These are phyloP conservation scores for Himalopsyche phryganea DNA, from an alignment of 1,140 invertebrate genomes.

Conservation along the genomic window DNA sequence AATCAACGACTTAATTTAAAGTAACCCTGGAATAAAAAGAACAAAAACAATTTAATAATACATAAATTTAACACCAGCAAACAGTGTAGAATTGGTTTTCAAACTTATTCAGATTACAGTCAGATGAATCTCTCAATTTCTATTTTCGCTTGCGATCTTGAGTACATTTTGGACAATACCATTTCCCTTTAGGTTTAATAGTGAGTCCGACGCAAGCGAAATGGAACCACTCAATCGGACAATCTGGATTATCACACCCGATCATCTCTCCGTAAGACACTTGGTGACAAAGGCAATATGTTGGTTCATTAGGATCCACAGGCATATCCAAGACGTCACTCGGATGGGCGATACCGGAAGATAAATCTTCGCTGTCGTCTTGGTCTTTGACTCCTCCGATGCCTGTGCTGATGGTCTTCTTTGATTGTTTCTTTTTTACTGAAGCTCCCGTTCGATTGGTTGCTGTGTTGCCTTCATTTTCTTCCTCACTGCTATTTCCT, in stretches of 20 bases:
- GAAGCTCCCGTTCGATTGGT: conserved; percentile 40
- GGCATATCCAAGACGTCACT: conserved; percentile 97
- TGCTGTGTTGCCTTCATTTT: conserved; percentile 51
- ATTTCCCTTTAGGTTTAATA: conserved; percentile 98
- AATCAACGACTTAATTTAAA: too few species aligned
- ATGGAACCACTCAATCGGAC: conserved; percentile 98
- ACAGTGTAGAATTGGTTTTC: too few species aligned
- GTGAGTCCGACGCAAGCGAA: conserved; percentile 96
- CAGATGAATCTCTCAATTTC: conserved; percentile 34
- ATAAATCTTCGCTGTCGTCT: conserved; percentile 38
- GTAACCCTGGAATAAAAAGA: too few species aligned
- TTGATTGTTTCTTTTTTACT: conserved; percentile 63
- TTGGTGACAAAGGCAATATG: conserved; percentile 97
- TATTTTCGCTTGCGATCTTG: conserved; percentile 84
- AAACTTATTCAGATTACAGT: too few species aligned
- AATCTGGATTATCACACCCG: conserved; percentile 94
- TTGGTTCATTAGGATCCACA: conserved; percentile 98
- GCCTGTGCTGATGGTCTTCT: conserved; percentile 55
- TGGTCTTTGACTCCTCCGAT: conserved; percentile 44
- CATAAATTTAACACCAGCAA: too few species aligned
- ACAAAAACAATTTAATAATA: too few species aligned
- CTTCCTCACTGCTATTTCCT: conserved; percentile 58
- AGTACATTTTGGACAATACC: conserved; percentile 94
- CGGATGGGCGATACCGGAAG: conserved; percentile 66
- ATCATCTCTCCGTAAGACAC: conserved; percentile 99